Evolutionary conservation across 1,140 invertebrate genomes (phyloP), one percentile per base, ranked within the genome.

Genomic region (Frieseomelitta varia): DNA sequence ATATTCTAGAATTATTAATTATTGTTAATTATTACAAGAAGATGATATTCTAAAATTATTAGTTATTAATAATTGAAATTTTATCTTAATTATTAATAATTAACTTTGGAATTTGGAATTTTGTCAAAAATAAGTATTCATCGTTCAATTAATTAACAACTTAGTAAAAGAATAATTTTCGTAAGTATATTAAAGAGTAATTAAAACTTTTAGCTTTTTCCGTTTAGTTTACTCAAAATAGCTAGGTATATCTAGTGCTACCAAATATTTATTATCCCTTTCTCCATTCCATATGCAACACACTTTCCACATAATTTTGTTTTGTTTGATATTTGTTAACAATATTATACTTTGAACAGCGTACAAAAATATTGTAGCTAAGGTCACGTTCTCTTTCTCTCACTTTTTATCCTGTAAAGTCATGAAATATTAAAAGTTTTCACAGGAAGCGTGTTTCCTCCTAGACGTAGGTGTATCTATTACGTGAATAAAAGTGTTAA

Each of bases 371-470:
- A n/a, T 3, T 17, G 21, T 19, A 68, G 27, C 15, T 14, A 58
- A 47, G 39, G 39, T 47, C 8, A 8, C 39, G 39, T 47, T 47
- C 39, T 55, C 53, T 11, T 17, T 4, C 17, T 74, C n/a, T 30
- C 27, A 1, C 19, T 55, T 67, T 67, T 65, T 24, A 19, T 65
- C 34, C 27, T 17, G 74, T 51, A 51, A 17, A 51, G 15, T 58
- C 56, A 79, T 78, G 81, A 84, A 78, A 84, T 71, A 79, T 79
- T 78, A 84, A 84, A 34, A 53, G 17, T n/a, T 30, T 55, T 15
- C 30, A 27, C 81, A 84, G 67, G 75, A 84, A 84, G 19, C 75
- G 67, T 55, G 27, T 34, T 71, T 82, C 81, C 63, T 82, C 34
- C 24, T 24, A n/a, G 11, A 51, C 21, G 24, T 68, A 55, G 8